These are phyloP conservation scores for Vireo altiloquus DNA, from an alignment of 2,113 vertebrate genomes.

Conservation along the genomic window DNA sequence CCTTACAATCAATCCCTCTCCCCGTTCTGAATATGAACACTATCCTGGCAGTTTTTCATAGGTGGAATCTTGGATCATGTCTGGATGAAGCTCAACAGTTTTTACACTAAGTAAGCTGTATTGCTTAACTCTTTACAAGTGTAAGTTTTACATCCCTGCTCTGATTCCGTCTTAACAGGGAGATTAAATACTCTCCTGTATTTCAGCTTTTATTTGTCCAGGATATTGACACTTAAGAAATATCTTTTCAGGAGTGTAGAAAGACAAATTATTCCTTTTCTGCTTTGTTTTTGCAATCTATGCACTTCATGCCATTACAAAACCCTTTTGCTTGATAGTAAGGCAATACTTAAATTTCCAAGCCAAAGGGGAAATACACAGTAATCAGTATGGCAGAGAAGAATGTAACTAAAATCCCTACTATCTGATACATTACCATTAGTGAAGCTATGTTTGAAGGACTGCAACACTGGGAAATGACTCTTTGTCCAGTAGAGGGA, in stretches of 20 bases:
- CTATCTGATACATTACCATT: not conserved
- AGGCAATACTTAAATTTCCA: not conserved
- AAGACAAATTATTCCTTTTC: not conserved
- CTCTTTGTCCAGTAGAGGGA: not conserved
- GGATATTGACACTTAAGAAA: not conserved
- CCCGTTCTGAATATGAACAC: not conserved
- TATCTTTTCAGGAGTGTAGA: not conserved
- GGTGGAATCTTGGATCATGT: not conserved
- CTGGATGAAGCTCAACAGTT: not conserved
- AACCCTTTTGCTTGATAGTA: not conserved
- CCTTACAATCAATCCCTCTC: not conserved
- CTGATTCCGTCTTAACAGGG: not conserved
- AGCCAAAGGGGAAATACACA: not conserved
- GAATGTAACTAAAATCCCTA: not conserved
- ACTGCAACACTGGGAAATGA: not conserved
- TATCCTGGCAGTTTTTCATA: not conserved
- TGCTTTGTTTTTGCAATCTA: not conserved
- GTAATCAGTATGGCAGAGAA: not conserved
- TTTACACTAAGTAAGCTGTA: not conserved
- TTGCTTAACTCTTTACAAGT: not conserved
- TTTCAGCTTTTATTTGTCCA: not conserved
- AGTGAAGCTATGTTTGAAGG: not conserved
- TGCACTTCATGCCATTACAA: not conserved
- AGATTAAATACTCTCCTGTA: not conserved
- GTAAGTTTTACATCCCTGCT: not conserved